Evolutionary conservation across 2,113 vertebrate genomes (phyloP).

Genomic region (Oostethus manadensis): DNA sequence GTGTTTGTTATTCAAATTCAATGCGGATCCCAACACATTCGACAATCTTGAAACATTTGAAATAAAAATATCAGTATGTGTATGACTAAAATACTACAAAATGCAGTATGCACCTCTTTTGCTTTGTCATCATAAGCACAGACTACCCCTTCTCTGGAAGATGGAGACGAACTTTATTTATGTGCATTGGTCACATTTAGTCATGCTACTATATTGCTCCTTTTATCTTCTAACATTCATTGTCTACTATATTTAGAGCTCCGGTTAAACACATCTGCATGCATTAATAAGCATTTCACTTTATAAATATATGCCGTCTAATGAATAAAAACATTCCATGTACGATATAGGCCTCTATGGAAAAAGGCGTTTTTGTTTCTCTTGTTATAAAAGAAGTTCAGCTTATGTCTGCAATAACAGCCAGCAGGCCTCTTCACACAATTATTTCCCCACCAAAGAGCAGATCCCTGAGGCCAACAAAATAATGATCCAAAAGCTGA

Average conservation of each 20-base stretch:
- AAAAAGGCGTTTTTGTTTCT: constrained; percentile 14
- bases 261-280: constrained; percentile 45
- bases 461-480: constrained; percentile 24
- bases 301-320: constrained; percentile 37
- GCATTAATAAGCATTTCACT: constrained; percentile 46
- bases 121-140: not conserved
- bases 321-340: constrained; percentile 40
- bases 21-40: no score
- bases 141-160: not conserved
- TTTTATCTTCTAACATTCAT: constrained; percentile 21
- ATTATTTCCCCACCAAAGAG: constrained; percentile 32
- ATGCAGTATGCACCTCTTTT: no score
- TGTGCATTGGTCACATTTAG: constrained; percentile 1
- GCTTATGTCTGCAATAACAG: constrained; percentile 62
- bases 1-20: no score
- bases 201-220: constrained; percentile 42
- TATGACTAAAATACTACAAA: no score
- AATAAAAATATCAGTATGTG: no score
- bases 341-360: constrained; percentile 17
- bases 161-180: constrained; percentile 28
- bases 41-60: no score
- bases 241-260: constrained; percentile 31
- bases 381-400: constrained; percentile 29
- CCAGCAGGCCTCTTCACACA: constrained; percentile 53
- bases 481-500: constrained; percentile 22